phyloP scores from a whole-genome alignment of 2,797 vertebrate genomes.

The Enteromius treurensis region DNA sequence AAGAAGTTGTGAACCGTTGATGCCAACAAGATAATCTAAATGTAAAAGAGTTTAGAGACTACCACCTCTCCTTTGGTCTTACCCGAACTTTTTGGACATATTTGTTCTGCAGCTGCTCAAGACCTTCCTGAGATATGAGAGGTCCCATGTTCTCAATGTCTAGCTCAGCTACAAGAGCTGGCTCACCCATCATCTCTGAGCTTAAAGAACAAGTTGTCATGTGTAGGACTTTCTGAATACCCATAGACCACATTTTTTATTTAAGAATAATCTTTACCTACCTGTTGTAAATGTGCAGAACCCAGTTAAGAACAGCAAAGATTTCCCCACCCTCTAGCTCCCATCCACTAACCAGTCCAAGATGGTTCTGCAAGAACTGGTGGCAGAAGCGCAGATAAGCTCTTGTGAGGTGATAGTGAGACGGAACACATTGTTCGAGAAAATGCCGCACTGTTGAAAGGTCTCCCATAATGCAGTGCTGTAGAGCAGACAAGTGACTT shows the following conservation, averaged over 20 bases:
- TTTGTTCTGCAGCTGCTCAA: constrained; percentile 87
- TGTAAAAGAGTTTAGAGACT: background rate
- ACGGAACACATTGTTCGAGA: constrained; percentile 90
- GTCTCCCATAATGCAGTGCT: constrained; percentile 84
- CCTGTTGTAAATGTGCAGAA: constrained; percentile 87
- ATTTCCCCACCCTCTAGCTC: constrained; percentile 90
- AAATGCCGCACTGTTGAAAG: constrained; percentile 85
- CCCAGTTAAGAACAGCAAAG: constrained; percentile 92
- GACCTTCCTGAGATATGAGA: constrained; percentile 83
- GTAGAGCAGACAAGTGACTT: constrained; percentile 85
- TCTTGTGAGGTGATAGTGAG: constrained; percentile 84
- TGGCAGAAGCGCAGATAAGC: constrained; percentile 86
- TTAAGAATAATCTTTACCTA: constrained; percentile 67
- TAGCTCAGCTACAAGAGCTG: constrained; percentile 84
- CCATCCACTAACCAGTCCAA: constrained; percentile 84
- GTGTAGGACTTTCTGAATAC: background rate
- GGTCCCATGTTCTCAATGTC: constrained; percentile 81
- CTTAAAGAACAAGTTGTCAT: constrained; percentile 66
- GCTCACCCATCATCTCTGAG: constrained; percentile 90
- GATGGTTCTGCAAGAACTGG: constrained; percentile 79
- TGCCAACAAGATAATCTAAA: background rate
- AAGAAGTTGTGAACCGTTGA: background rate
- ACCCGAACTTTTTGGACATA: constrained; percentile 90
- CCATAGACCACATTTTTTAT: background rate
- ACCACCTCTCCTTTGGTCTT: constrained; percentile 43